Evolutionary conservation across 1,140 invertebrate genomes (phyloP), one percentile per base, ranked within the genome.

Genomic region (Zaprionus ghesquierei): DNA sequence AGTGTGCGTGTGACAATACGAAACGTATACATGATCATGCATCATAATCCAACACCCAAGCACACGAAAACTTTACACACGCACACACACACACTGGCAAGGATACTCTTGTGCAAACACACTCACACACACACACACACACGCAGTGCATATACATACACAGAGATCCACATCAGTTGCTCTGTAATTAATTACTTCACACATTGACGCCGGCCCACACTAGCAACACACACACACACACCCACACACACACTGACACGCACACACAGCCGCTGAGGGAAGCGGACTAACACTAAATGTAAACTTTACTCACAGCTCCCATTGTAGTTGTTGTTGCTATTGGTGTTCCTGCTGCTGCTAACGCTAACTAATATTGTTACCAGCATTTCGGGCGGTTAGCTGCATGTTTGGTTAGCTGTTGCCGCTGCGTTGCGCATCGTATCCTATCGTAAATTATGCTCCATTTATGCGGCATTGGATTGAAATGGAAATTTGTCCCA

Each of bases 121-220:
- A 38, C 8, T 29, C 38, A 58, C 23, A 60, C 46, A 70, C 20
- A 41, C 9, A 60, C 23, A 63, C 46, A 70, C 20, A 33, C 9
- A 60, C 41, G 58, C 15, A 59, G 8, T 8, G 25, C 31, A 29
- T 33, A 56, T 51, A 70, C 69, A 61, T 56, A 69, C 63, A 74
- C 55, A 82, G 68, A 89, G 77, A 89, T 89, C 68, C 77, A 89
- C 84, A 89, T 89, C 84, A 89, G 79, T 84, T 89, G 84, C 77
- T 89, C 84, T 89, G 84, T 89, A 89, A 89, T 89, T 89, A 89
- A 89, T 89, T 89, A 89, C 84, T 89, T 89, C 84, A 89, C 84
- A 89, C 84, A 89, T 89, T 89, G 84, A 89, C 84, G 84, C 84
- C 84, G 79, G 62, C 69, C 72, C 46, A 65, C 12, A 46, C 56